These are phyloP conservation scores for Epiblema foenella DNA, from an alignment of 2,888 invertebrate genomes.

Conservation along the genomic window DNA sequence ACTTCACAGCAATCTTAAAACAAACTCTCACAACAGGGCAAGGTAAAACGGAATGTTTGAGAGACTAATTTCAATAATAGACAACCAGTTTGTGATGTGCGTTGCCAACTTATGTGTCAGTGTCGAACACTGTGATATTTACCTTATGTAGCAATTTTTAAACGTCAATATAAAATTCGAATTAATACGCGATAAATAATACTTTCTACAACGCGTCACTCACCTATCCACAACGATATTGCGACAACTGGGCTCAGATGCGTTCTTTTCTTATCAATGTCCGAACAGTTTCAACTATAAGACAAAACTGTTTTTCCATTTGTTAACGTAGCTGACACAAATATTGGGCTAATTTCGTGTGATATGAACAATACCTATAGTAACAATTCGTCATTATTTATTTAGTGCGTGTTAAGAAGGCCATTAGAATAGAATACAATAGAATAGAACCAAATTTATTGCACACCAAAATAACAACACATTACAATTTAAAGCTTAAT, in stretches of 20 bases:
- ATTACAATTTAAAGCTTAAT: too few species aligned
- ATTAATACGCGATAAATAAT: background rate
- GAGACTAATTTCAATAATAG: too few species aligned
- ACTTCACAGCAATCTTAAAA: background rate
- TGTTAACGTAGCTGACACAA: slow-evolving; percentile 3
- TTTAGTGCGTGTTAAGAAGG: background rate
- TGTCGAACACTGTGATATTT: too few species aligned
- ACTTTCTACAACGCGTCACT: slow-evolving; percentile 1
- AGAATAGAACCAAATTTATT: too few species aligned
- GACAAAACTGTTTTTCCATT: slow-evolving; percentile 25
- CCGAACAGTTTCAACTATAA: background rate
- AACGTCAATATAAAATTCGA: background rate
- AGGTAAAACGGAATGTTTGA: too few species aligned
- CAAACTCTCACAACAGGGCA: background rate
- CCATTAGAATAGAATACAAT: too few species aligned
- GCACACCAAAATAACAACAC: too few species aligned
- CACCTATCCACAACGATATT: slow-evolving; percentile 6
- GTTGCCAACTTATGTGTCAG: too few species aligned
- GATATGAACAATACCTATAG: background rate
- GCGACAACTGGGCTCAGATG: slow-evolving; percentile 1
- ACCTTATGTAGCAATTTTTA: background rate
- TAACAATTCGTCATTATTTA: background rate
- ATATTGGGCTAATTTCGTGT: slow-evolving; percentile 2
- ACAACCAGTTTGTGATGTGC: too few species aligned
- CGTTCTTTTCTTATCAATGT: slow-evolving; percentile 12